Percentiles rank a stretch among this genome's conserved stretches.
phyloP scores from a whole-genome alignment of 2,888 invertebrate genomes.

The Tachystola acroxantha region DNA sequence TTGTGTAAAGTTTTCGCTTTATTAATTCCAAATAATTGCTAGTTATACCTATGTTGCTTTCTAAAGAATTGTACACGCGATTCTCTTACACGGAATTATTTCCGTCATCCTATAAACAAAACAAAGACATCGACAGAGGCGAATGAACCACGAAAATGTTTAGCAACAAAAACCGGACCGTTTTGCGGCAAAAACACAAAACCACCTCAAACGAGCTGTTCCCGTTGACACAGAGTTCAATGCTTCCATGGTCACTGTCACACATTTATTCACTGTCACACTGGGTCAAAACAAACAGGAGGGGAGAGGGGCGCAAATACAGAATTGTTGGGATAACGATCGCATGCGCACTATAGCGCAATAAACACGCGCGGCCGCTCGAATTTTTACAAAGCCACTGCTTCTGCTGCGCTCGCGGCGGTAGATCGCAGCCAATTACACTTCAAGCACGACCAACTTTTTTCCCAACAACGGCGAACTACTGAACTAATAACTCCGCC shows the following conservation, averaged over 20 bases:
- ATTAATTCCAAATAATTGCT: too few species aligned
- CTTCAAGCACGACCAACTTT: constrained; percentile 15
- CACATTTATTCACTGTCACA: constrained; percentile 2
- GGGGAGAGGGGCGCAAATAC: constrained; percentile 11
- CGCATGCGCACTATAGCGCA: constrained; percentile 31
- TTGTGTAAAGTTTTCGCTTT: too few species aligned
- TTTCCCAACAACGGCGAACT: constrained; percentile 10
- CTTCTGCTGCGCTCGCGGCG: constrained; percentile 34
- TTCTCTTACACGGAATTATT: too few species aligned
- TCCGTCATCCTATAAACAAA: background rate
- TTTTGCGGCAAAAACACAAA: constrained; percentile 55
- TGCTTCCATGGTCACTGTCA: constrained; percentile 1
- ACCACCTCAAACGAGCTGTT: constrained; percentile 38
- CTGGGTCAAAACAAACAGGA: background rate
- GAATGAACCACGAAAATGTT: constrained; percentile 18
- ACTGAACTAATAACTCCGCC: constrained; percentile 5
- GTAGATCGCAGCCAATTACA: constrained; percentile 18
- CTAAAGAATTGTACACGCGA: too few species aligned
- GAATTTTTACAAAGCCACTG: constrained; percentile 64
- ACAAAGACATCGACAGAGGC: constrained; percentile 9
- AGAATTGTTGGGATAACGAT: constrained; percentile 21
- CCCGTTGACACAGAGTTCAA: background rate
- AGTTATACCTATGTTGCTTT: too few species aligned
- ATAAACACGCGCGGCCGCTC: constrained; percentile 62
- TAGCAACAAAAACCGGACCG: constrained; percentile 23